Percentiles rank a stretch among this genome's conserved stretches.
Conservation (phyloP, 2,113 vertebrate genomes). For the Kryptolebias marmoratus region DNA sequence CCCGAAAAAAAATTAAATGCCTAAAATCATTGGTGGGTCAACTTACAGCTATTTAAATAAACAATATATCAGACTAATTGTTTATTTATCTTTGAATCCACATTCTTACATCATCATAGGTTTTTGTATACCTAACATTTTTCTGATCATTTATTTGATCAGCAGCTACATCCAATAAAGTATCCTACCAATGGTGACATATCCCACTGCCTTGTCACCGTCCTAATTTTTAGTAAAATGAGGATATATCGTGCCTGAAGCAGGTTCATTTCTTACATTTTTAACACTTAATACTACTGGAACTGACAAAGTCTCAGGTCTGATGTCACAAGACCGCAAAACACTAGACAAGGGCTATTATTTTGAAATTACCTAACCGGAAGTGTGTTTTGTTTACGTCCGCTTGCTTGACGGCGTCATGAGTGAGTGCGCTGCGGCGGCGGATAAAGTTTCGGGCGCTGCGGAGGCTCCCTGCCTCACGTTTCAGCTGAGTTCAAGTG, state of each 20-base stretch:
- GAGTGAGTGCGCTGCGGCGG: neutral
- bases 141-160: too few species aligned
- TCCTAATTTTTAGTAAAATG: neutral
- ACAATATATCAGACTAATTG: too few species aligned
- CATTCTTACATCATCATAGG: too few species aligned
- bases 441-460: slow-evolving; percentile 60
- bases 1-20: too few species aligned
- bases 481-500: slow-evolving; percentile 24
- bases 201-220: neutral
- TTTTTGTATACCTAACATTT: too few species aligned
- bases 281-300: neutral
- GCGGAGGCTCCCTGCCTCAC: slow-evolving; percentile 18
- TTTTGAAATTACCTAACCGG: slow-evolving; percentile 32
- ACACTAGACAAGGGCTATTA: slow-evolving; percentile 1
- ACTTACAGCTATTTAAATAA: too few species aligned
- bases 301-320: neutral
- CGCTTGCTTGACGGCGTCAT: neutral
- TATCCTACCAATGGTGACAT: too few species aligned
- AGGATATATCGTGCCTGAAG: neutral
- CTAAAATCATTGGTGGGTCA: too few species aligned
- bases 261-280: neutral
- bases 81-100: too few species aligned
- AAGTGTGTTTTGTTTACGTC: neutral
- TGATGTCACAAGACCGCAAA: neutral
- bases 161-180: too few species aligned